Base-by-base conservation (phyloP, 2,888 invertebrate genomes). In the Polyommatus icarus region DNA sequence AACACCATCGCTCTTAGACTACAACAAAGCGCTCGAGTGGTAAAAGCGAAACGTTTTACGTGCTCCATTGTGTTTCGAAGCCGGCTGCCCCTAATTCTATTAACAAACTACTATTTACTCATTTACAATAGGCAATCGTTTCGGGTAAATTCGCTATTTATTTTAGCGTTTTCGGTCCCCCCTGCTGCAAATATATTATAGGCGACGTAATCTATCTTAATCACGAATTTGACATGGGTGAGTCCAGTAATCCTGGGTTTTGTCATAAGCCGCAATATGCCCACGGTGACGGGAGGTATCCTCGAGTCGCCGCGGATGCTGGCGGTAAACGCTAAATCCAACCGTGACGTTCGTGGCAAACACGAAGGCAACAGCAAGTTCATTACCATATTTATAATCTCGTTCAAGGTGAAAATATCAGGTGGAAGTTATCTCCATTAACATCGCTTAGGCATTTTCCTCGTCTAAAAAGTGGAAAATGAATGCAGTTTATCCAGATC, bases 211-310 rank as follows among this genome's bases (percentile, higher is more conserved):
- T 67, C 29, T 67, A 67, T 32, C 67, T 67, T 67, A 29, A 67
- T 67, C 67, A 67, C 67, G 67, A 67, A 67, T 67, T 67, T 67
- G 67, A 77, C 40, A 59, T 29, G 73, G 75, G 76, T 79, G 81
- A 80, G 79, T 81, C 87, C 89, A 89, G 87, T 93, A 93, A 94
- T 93, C 93, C 89, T 90, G 90, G 93, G 87, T 88, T 90, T 87
- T 82, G 85, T 87, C 88, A 87, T 91, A 94, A 94, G 91, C 93
- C 87, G 87, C 88, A 89, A 89, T 89, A 87, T 89, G 89, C 92
- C 90, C 85, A 90, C 90, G 90, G 88, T 90, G 92, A 92, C 91
- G 91, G 84, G 84, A 87, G 83, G 88, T 91, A 92, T 89, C 92
- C 90, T 54, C 54, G 54, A 54, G 54, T 87, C 84, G 86, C 84